A percentile compares a stretch with the other conserved stretches of the same genome.
Evolutionary conservation across 2,888 invertebrate species (phyloP).

Genomic region (Drosophila falleni): DNA sequence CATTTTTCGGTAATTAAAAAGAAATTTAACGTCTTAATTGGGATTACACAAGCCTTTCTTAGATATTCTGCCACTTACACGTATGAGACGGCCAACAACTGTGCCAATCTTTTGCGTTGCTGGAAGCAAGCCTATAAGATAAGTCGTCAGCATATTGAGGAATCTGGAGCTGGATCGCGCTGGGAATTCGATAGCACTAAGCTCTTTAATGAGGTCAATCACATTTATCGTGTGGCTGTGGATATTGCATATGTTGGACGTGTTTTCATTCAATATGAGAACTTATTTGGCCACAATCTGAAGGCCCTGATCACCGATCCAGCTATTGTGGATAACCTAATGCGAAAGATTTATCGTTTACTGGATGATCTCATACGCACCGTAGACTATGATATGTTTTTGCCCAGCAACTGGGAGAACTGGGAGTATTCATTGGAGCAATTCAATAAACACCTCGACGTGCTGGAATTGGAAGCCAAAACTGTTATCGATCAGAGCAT

Average conservation of each 20-base stretch:
- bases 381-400: conserved; percentile 94
- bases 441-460: conserved; percentile 91
- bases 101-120: conserved; percentile 83
- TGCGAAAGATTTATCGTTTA: conserved; percentile 92
- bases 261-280: conserved; percentile 94
- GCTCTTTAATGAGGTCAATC: conserved; percentile 94
- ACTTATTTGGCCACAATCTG: conserved; percentile 94
- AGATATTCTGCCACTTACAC: conserved; percentile 82
- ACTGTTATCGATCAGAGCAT: conserved; percentile 95
- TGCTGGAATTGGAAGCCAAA: conserved; percentile 93
- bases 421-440: conserved; percentile 94
- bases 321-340: conserved; percentile 93
- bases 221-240: conserved; percentile 92
- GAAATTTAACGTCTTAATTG: neutral
- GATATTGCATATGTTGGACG: conserved; percentile 92
- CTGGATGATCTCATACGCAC: conserved; percentile 91
- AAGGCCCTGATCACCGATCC: conserved; percentile 95
- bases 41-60: neutral
- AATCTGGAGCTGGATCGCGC: conserved; percentile 92
- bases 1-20: conserved; percentile 90
- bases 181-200: conserved; percentile 96
- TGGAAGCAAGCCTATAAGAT: conserved; percentile 89
- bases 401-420: conserved; percentile 91
- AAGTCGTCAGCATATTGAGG: conserved; percentile 93
- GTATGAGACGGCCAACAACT: conserved; percentile 83